Evolutionary conservation across 2,797 vertebrate species (phyloP).

Genomic region (Petrocephalus schoutedeni): DNA sequence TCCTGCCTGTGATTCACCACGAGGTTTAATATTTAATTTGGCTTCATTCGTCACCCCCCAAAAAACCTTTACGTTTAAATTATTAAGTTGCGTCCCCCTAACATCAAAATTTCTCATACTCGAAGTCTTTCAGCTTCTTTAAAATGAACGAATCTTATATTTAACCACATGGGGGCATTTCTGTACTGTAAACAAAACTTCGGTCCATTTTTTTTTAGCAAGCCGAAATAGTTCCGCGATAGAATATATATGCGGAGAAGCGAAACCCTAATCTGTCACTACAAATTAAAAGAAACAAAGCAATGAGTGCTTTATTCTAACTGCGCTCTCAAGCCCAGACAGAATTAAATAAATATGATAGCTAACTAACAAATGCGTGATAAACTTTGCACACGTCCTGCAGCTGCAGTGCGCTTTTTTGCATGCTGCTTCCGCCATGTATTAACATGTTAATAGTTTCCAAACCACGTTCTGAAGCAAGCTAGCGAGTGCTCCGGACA

Average conservation of each 20-base stretch:
- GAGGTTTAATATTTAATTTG: not conserved
- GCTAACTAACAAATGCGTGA: not conserved
- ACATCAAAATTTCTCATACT: not conserved
- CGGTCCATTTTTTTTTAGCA: not conserved
- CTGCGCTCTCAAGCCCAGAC: not conserved
- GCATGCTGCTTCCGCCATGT: not conserved
- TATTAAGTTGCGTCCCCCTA: not conserved
- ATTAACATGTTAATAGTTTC: not conserved
- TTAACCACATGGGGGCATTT: constrained; percentile 22
- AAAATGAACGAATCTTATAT: not conserved
- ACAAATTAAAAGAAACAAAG: not conserved
- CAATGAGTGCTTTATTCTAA: not conserved
- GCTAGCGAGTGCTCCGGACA: not conserved
- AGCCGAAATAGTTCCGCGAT: not conserved
- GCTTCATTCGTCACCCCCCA: not conserved
- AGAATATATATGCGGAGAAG: not conserved
- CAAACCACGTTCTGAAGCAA: not conserved
- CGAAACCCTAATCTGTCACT: not conserved
- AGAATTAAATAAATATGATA: not conserved
- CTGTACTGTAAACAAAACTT: constrained; percentile 6
- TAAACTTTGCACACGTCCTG: not conserved
- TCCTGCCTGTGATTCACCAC: not conserved
- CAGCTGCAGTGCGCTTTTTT: not conserved
- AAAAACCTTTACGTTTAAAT: not conserved
- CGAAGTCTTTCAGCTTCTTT: not conserved